Evolutionary conservation across 2,113 vertebrate genomes (phyloP).

Genomic region (Ahaetulla prasina): DNA sequence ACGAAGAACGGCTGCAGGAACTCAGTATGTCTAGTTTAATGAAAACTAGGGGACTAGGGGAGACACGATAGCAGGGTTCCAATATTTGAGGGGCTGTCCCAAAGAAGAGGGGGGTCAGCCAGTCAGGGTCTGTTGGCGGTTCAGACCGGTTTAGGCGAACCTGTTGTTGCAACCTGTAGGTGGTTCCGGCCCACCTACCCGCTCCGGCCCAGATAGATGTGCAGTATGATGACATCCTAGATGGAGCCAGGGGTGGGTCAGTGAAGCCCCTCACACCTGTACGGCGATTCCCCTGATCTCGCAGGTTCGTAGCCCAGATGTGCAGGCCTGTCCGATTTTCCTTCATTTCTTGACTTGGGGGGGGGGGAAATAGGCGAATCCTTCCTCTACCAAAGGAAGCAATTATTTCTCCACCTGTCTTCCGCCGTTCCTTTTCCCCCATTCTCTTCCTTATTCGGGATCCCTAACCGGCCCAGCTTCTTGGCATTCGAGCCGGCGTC

Average conservation of each 20-base stretch:
- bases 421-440: neutral
- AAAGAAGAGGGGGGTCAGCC: too few relatives aligned
- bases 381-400: neutral
- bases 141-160: too few relatives aligned
- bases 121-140: too few relatives aligned
- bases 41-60: too few relatives aligned
- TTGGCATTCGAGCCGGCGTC: neutral
- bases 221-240: too few relatives aligned
- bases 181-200: too few relatives aligned
- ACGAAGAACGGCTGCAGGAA: too few relatives aligned
- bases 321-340: neutral
- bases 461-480: neutral
- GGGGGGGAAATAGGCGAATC: neutral
- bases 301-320: neutral
- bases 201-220: too few relatives aligned
- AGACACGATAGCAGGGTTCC: too few relatives aligned
- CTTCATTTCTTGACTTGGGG: slow-evolving; percentile 12
- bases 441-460: neutral
- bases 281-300: neutral
- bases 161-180: too few relatives aligned
- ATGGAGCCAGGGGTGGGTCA: neutral
- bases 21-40: too few relatives aligned
- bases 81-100: too few relatives aligned
- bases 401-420: neutral
- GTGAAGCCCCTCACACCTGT: neutral